Evolutionary conservation across 2,113 vertebrate species (phyloP).

Genomic region (Poeciliopsis turrubarensis): DNA sequence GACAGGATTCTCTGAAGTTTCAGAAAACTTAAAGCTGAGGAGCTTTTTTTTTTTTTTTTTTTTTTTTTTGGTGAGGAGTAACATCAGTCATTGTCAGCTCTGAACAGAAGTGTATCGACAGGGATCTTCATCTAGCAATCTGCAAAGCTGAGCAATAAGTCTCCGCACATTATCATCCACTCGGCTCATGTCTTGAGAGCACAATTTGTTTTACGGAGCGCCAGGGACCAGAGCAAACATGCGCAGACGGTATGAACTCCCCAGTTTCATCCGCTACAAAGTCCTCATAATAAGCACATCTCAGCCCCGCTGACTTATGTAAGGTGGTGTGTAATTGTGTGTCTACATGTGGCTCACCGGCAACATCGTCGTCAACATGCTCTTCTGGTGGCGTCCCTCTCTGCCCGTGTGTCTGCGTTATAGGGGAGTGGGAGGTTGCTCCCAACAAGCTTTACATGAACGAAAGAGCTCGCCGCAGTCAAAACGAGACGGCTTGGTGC

Average conservation of each 20-base stretch:
- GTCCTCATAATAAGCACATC: conserved; percentile 54
- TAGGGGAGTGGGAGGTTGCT: background rate
- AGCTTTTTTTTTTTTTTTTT: background rate
- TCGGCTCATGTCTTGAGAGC: conserved; percentile 51
- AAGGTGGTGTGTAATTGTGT: conserved; percentile 57
- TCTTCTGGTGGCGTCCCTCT: conserved; percentile 14
- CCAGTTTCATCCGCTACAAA: conserved; percentile 57
- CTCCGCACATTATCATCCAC: conserved; percentile 48
- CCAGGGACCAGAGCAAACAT: conserved; percentile 44
- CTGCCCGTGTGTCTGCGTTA: background rate
- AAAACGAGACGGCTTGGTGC: conserved; percentile 52
- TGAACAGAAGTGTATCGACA: conserved; percentile 55
- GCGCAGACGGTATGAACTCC: conserved; percentile 53
- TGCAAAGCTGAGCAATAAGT: conserved; percentile 27
- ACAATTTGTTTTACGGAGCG: conserved; percentile 42
- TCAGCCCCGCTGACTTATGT: conserved; percentile 68
- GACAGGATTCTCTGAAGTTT: background rate
- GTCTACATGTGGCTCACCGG: conserved; percentile 54
- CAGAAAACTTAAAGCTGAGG: conserved; percentile 25
- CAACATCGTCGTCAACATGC: conserved; percentile 41
- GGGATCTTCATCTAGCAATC: conserved; percentile 63
- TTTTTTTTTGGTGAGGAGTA: conserved; percentile 7
- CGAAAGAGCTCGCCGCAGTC: conserved; percentile 29
- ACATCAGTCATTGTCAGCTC: conserved; percentile 29
- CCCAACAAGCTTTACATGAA: conserved; percentile 42